Conservation (phyloP, 2,113 vertebrate genomes). For the Regulus satrapa region DNA sequence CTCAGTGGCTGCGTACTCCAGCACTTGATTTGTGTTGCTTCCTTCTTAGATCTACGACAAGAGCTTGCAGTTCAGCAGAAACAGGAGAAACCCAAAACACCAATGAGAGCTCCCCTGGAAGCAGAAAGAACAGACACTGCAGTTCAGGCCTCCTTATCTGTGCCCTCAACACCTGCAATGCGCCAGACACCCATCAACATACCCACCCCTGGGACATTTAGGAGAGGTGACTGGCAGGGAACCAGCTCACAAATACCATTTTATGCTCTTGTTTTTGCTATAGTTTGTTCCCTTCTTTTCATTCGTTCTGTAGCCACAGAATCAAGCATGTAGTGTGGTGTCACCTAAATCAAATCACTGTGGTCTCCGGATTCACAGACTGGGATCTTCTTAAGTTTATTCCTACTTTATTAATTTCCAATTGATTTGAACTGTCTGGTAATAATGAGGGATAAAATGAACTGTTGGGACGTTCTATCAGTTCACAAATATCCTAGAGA, state of each 20-base stretch:
- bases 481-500: not conserved
- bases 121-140: slow-evolving; percentile 74
- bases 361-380: not conserved
- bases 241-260: not conserved
- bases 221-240: slow-evolving; percentile 73
- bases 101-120: slow-evolving; percentile 64
- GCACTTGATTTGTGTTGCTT: not conserved
- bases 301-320: not conserved
- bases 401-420: not conserved
- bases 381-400: not conserved
- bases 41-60: slow-evolving; percentile 84
- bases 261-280: not conserved
- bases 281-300: not conserved
- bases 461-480: not conserved
- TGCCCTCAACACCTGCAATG: slow-evolving; percentile 75
- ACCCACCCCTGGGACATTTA: slow-evolving; percentile 73
- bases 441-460: not conserved
- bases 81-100: slow-evolving; percentile 83
- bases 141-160: slow-evolving; percentile 67
- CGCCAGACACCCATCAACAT: slow-evolving; percentile 61
- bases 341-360: not conserved
- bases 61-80: slow-evolving; percentile 95
- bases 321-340: not conserved
- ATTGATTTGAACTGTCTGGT: not conserved
- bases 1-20: not conserved